Base-by-base conservation (phyloP, 2,113 vertebrate species). In the Alaudala cheleensis region DNA sequence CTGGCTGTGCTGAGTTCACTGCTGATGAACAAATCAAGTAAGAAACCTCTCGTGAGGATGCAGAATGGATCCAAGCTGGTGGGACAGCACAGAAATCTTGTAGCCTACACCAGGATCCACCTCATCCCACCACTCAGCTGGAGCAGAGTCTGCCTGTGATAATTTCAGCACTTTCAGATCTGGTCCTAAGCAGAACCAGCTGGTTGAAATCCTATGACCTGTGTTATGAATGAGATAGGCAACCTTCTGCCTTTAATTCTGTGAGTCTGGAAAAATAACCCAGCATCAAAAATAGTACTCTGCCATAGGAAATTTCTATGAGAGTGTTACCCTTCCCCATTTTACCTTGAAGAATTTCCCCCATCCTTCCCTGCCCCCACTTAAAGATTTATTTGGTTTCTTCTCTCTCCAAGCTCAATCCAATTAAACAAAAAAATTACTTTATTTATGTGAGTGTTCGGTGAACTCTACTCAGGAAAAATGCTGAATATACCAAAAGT, bases 401-500 rank as follows among this genome's bases (percentile, higher is more conserved):
- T 37, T 80, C 31, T 84, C 67, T 81, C 66, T 88, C 39, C 61
- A 64, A 92, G 62, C 67, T 94, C 92, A 87, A 85, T 83, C 93
- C 93, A 97, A 95, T 97, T 96, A 96, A 97, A 96, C 58, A 88
- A 95, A 54, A 89, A 89, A 89, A 77, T 54, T 49, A 54, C 47
- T 90, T 88, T 95, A 88, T 83, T 93, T 76, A 51, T 90, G 86
- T 71, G 44, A 95, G 60, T 57, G 58, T 95, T 96, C 2, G 9
- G 14, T 90, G 79, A 94, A 95, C 93, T 95, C 95, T 90, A 78
- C 64, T 91, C 64, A 49, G 72, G 73, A 90, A 92, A 92, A 95
- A 22, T 88, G 95, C 94, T 96, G 92, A 97, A 73, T 62, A 53
- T 45, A 91, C n/a, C 49, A 64, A 87, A 97, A 94, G n/a, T 71